Evolutionary conservation across 2,797 vertebrate genomes (phyloP).

Genomic region (Galagoides demidoff): DNA sequence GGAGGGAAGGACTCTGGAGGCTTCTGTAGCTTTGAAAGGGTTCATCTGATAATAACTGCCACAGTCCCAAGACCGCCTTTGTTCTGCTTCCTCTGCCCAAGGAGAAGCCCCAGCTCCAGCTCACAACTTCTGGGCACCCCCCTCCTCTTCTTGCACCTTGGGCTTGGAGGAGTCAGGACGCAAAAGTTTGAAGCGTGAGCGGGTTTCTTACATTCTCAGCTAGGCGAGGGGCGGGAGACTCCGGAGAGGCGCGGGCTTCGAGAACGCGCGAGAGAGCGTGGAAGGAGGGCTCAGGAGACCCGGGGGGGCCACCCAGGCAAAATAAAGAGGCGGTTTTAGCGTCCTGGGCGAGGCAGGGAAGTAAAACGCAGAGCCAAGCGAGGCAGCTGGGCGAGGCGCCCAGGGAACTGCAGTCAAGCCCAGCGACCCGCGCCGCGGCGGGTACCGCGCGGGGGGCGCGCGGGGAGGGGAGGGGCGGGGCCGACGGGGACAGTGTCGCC

Average conservation of each 20-base stretch:
- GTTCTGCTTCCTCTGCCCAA: constrained; percentile 47
- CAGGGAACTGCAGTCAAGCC: neutral
- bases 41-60: constrained; percentile 21
- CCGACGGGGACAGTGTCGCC: neutral
- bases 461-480: neutral
- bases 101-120: constrained; percentile 78
- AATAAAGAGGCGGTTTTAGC: neutral
- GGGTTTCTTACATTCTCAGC: neutral
- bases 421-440: neutral
- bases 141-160: neutral
- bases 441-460: neutral
- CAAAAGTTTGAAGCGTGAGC: constrained; percentile 38
- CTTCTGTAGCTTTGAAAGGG: constrained; percentile 54
- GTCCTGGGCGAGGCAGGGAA: neutral
- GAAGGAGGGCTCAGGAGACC: accelerated
- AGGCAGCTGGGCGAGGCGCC: neutral
- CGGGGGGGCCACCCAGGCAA: neutral
- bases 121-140: constrained; percentile 67
- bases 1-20: neutral
- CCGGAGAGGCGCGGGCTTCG: neutral
- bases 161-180: neutral
- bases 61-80: constrained; percentile 70
- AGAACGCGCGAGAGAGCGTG: neutral
- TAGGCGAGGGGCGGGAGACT: neutral
- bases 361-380: neutral